Evolutionary conservation across 2,797 vertebrate species (phyloP), one percentile per base, ranked within the genome.

Genomic region (Enteromius fasciolatus): DNA sequence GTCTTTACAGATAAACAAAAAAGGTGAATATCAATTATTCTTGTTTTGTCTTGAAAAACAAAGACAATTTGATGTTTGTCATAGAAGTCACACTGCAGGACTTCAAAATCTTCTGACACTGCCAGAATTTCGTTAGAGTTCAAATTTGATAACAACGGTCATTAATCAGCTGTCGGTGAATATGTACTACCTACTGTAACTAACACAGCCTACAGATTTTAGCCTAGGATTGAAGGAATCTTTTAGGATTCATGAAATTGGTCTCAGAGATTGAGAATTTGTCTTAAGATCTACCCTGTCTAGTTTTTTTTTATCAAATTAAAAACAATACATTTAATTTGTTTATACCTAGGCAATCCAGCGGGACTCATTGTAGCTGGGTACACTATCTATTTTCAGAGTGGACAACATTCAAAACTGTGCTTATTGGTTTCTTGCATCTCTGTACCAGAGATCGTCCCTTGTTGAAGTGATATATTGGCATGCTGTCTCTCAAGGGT

Each of bases 401-500:
- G 9, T 41, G 67, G 67, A 73, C 66, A 73, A 25, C 25, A 67
- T 31, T 67, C 39, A 46, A 78, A 28, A 20, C n/a, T 77, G 23
- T 11, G 31, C 44, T 15, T 10, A 78, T 85, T 75, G 48, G 12
- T 75, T 61, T 82, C 41, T 80, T 61, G 20, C 41, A 31, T 33
- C 46, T 20, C 59, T 17, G 33, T 0, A 82, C n/a, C 46, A 75
- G n/a, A 76, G 36, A 31, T 7, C 4, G 61, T 54, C 61, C 61
- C 48, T 82, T 1, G 11, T 70, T 70, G 17, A 83, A 83, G 36
- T 70, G 28, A 67, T 61, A 46, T 46, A 66, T 57, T 28, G 39
- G 68, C 76, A 85, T 75, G 39, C 61, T 54, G 44, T 75, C 72
- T 78, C 52, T 64, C n/a, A 64, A 48, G 39, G 23, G 61, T 74